Evolutionary conservation across 1,140 invertebrate genomes (phyloP).

Genomic region (Himalopsyche phryganea): DNA sequence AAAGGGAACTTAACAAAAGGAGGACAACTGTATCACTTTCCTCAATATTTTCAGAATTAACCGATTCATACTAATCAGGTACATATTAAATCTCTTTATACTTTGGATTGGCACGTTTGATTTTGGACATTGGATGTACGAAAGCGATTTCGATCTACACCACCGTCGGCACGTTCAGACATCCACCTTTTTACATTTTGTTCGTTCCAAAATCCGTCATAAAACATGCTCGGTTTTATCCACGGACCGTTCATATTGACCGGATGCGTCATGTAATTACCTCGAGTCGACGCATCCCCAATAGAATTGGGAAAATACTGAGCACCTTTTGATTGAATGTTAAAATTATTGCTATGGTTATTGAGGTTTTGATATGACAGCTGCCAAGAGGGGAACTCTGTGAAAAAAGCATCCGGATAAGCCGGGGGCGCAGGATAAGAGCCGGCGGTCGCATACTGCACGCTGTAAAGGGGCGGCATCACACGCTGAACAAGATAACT

Average conservation of each 20-base stretch:
- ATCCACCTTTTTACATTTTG: conserved; percentile 53
- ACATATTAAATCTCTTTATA: conserved; percentile 30
- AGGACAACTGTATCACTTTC: no score
- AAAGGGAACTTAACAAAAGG: no score
- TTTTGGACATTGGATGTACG: conserved; percentile 28
- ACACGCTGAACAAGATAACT: conserved; percentile 48
- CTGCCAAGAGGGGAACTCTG: conserved; percentile 45
- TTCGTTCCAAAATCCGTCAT: conserved; percentile 52
- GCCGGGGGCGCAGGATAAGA: conserved; percentile 35
- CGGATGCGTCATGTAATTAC: conserved; percentile 15
- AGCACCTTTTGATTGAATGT: conserved; percentile 24
- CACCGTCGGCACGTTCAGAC: conserved; percentile 37
- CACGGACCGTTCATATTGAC: conserved; percentile 40
- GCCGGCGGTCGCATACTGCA: conserved; percentile 21
- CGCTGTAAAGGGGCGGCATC: conserved; percentile 42
- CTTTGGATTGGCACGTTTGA: conserved; percentile 35
- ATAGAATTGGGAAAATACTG: neutral
- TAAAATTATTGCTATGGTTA: conserved; percentile 43
- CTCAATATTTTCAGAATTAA: no score
- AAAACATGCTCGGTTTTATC: conserved; percentile 52
- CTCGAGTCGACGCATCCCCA: neutral
- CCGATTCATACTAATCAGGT: no score
- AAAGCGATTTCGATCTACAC: no score
- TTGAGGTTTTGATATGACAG: conserved; percentile 45
- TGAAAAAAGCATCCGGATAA: conserved; percentile 42